Conservation (phyloP, 2,113 vertebrate species). For the Zosterops pallidus region DNA sequence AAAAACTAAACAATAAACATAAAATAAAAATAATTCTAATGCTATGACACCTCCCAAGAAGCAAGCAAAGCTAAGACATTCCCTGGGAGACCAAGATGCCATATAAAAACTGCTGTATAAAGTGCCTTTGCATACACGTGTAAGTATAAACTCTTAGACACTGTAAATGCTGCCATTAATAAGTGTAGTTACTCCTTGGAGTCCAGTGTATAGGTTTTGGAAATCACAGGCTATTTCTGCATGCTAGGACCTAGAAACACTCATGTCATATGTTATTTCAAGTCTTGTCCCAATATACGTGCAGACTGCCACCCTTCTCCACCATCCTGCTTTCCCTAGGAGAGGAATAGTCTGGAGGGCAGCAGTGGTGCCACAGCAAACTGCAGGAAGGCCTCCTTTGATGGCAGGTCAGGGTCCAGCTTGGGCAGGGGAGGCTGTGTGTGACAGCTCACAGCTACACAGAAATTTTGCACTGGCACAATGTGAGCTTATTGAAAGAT, state of each 20-base stretch:
- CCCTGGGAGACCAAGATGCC: background rate
- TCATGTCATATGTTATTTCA: background rate
- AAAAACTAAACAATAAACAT: background rate
- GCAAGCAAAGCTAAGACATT: background rate
- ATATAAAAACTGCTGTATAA: background rate
- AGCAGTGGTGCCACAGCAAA: background rate
- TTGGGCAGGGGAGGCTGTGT: background rate
- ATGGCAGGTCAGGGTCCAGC: background rate
- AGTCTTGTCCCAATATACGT: background rate
- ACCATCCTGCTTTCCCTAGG: background rate
- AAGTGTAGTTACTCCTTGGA: background rate
- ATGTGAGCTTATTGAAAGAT: background rate
- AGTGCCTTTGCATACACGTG: fast-evolving
- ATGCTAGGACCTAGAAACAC: background rate
- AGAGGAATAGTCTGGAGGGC: background rate
- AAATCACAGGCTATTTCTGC: background rate
- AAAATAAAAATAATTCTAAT: background rate
- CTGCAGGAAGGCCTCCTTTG: background rate
- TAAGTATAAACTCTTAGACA: background rate
- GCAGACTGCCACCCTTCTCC: background rate
- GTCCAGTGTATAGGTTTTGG: background rate
- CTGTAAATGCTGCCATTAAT: background rate
- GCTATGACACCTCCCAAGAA: background rate
- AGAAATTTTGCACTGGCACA: background rate
- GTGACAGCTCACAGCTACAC: background rate